Base-by-base conservation (phyloP, 1,140 invertebrate genomes). In the Micrasema minimum region DNA sequence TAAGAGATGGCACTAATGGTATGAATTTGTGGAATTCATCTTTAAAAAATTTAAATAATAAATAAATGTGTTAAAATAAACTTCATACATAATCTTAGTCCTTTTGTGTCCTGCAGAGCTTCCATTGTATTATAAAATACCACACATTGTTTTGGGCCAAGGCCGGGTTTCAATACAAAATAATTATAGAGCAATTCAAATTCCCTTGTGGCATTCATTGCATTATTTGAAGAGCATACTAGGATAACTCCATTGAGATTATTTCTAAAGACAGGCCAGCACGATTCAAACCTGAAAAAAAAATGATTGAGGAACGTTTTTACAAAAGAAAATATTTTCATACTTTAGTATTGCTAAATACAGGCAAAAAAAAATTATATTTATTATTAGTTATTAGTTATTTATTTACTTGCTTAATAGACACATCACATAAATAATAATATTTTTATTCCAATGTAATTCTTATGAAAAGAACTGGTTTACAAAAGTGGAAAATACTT, bases 231-330 rank as follows among this genome's bases (percentile, higher is more conserved):
- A 0, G 83, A 81, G 74, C 89, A 93, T 3, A 94, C 90, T 76
- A 94, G 86, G 51, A 94, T 86, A n/a, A 92, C 86, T 20, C 92
- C 93, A 76, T 90, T 86, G 2, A 87, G 82, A 77, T 90, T 88
- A 78, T 87, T 84, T 46, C 89, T 87, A 69, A 94, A 85, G 7
- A 90, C 90, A 57, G 92, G 89, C 93, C 93, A 95, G 78, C 91
- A 93, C 12, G 85, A 84, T 79, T 91, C 89, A 82, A 88, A 93
- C 77, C 92, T 94, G 72, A 26, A 81, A 79, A 5, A 23, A 51
- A 12, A 51, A 23, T 51, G 22, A 46, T 46, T n/a, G n/a, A n/a
- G n/a, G n/a, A n/a, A n/a, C n/a, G n/a, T n/a, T n/a, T n/a, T n/a
- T n/a, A n/a, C n/a, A n/a, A n/a, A n/a, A n/a, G n/a, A n/a, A n/a